Evolutionary conservation across 92 coral and sea anemone species (phyloP), one percentile per base, ranked within the genome.

Genomic region (Scolanthus callimorphus): DNA sequence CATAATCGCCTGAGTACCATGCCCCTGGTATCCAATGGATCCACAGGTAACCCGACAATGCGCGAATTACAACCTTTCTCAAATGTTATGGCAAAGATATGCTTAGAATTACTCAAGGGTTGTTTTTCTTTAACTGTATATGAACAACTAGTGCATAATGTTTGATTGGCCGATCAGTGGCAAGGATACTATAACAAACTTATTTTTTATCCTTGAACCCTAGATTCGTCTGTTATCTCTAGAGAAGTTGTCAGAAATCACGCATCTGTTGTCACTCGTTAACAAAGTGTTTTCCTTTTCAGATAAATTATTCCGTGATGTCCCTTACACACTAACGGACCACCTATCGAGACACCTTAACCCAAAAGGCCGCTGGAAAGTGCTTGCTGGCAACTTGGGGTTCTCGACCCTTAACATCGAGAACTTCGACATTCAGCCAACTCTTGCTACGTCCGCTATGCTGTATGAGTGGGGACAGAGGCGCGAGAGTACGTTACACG

Each of bases 311-410:
- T 63, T 84, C 1, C 76, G 75, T 0, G 79, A 84, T 8, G 79
- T 63, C 0, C 27, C 73, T 0, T 81, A 70, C 30, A 70, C 70
- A 1, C 61, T 84, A 0, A 62, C 74, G 1, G 79, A 59, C n/a
- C 78, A 86, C 0, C 66, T 86, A 2, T 58, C 82, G 0, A 17
- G 20, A 0, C 15, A 48, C 38, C 62, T 86, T 6, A 86, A 86
- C 46, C 95, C 95, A 0, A 49, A 57, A 11, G 65, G 39, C 22
- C 49, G 83, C 28, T 86, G 95, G 95, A 86, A 68, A 23, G 38
- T 41, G 0, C 60, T 86, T 0, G 95, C 89, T 0, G 89, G 82
- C 0, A 70, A 53, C 17, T 82, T 86, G 1, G 53, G 79, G 1
- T 86, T 81, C 30, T 43, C 65, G 13, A 76, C 46, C 1, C 34